A percentile compares a stretch with the other conserved stretches of the same genome.
Evolutionary conservation across 2,888 invertebrate species (phyloP).

Genomic region (Amiota mariae): DNA sequence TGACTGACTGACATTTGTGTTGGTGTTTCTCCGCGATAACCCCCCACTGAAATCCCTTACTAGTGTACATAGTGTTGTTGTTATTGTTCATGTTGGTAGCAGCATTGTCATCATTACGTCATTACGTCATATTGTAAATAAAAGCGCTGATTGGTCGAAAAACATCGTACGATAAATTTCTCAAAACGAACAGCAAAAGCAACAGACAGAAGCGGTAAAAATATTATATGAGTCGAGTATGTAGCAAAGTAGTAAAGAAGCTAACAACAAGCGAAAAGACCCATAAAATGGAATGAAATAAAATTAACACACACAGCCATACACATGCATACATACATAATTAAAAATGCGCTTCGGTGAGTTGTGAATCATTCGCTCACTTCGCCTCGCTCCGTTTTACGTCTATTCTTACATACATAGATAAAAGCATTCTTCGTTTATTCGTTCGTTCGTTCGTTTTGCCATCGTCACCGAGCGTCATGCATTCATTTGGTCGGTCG

Average conservation of each 20-base stretch:
- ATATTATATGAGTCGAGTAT: conserved; percentile 30
- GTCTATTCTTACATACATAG: not conserved
- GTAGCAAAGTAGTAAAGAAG: not conserved
- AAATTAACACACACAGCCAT: not conserved
- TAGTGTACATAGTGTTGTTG: not conserved
- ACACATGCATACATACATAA: not conserved
- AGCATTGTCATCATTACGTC: conserved; percentile 31
- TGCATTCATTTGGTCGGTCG: no score
- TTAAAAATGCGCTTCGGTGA: no score
- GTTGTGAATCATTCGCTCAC: not conserved
- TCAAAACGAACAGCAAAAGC: conserved; percentile 57
- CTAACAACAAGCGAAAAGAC: not conserved
- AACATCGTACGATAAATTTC: conserved; percentile 72
- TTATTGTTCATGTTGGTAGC: not conserved
- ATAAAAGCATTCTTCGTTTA: no score
- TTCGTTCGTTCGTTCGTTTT: no score
- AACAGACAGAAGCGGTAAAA: conserved; percentile 51
- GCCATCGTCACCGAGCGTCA: no score
- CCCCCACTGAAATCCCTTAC: not conserved
- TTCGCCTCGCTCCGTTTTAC: not conserved
- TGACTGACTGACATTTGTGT: conserved; percentile 7
- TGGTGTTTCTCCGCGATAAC: not conserved
- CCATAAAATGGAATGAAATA: not conserved
- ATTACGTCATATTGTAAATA: conserved; percentile 70
- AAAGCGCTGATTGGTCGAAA: conserved; percentile 70